Conservation (phyloP, 2,797 vertebrate species). For the Spheniscus humboldti region DNA sequence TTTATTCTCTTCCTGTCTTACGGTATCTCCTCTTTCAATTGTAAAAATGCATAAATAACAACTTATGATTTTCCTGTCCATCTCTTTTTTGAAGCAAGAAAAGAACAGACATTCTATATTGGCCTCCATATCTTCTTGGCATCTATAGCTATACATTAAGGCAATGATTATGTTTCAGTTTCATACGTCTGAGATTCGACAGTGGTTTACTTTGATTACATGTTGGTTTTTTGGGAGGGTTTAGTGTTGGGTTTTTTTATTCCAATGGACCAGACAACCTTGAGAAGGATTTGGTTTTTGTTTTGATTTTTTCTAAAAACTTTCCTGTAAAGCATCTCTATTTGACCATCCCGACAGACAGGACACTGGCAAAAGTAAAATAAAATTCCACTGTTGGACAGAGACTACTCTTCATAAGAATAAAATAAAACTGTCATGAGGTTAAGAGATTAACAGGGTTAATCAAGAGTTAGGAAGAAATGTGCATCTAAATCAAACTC, state of each 20-base stretch:
- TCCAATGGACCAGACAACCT: neutral
- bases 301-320: neutral
- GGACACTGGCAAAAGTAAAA: neutral
- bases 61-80: neutral
- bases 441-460: neutral
- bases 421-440: neutral
- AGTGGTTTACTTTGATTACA: neutral
- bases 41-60: neutral
- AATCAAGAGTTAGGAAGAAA: neutral
- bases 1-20: neutral
- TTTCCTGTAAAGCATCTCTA: neutral
- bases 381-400: neutral
- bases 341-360: neutral
- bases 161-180: neutral
- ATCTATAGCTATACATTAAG: neutral
- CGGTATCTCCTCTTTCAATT: neutral
- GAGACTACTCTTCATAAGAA: neutral
- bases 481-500: neutral
- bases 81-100: neutral
- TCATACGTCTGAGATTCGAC: neutral
- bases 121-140: neutral
- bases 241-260: neutral
- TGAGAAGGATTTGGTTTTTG: neutral
- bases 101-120: neutral
- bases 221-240: neutral